Percentiles rank a stretch among this genome's conserved stretches.
These are phyloP conservation scores for Notothenia coriiceps DNA, from an alignment of 2,113 vertebrate species.

Conservation along the genomic window DNA sequence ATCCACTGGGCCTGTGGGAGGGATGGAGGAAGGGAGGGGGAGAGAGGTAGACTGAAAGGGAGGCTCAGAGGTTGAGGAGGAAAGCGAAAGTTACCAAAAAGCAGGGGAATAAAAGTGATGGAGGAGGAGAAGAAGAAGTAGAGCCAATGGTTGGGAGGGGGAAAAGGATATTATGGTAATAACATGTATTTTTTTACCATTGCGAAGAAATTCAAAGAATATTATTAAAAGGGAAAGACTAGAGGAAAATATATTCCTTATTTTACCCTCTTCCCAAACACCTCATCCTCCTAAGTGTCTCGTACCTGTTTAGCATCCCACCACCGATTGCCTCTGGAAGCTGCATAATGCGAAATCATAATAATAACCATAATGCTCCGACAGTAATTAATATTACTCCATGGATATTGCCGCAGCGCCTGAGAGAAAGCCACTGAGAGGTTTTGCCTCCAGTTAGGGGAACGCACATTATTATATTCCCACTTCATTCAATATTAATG, in stretches of 20 bases:
- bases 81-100: slow-evolving; percentile 46
- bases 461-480: slow-evolving; percentile 77
- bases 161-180: background rate
- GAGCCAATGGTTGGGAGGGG: background rate
- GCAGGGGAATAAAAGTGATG: background rate
- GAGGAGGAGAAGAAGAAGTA: background rate
- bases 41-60: slow-evolving; percentile 31
- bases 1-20: slow-evolving; percentile 63
- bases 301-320: slow-evolving; percentile 56
- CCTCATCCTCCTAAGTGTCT: slow-evolving; percentile 39
- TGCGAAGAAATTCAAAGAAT: no score
- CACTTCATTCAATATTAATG: slow-evolving; percentile 85
- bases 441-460: slow-evolving; percentile 64
- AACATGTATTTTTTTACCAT: no score
- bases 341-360: slow-evolving; percentile 70
- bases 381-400: slow-evolving; percentile 81
- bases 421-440: slow-evolving; percentile 48
- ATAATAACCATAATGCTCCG: slow-evolving; percentile 66
- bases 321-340: slow-evolving; percentile 40
- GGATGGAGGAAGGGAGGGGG: background rate
- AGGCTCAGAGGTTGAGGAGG: slow-evolving; percentile 44
- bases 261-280: slow-evolving; percentile 6
- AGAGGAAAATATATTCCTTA: background rate
- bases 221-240: no score
- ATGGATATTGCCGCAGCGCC: slow-evolving; percentile 60